A percentile compares a stretch with the other conserved stretches of the same genome.
Conservation (phyloP, 1,140 invertebrate genomes). For the Zaprionus gabonicus region DNA sequence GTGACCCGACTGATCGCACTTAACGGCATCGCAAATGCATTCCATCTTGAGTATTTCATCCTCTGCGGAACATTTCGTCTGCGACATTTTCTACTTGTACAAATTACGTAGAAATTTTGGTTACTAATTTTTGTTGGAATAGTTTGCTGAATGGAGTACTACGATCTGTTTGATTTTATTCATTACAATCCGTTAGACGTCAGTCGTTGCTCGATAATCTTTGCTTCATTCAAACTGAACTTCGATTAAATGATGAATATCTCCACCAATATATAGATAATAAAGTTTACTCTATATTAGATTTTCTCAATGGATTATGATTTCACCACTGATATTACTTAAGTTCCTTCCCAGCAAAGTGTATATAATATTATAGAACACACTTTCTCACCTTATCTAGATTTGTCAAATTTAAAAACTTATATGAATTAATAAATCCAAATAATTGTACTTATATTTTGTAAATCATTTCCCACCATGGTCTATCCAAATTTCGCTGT, state of each 20-base stretch:
- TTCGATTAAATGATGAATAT: no score
- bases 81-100: slow-evolving; percentile 46
- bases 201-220: neutral
- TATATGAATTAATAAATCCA: neutral
- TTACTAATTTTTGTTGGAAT: neutral
- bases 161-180: neutral
- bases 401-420: slow-evolving; percentile 27
- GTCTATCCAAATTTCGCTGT: slow-evolving; percentile 39
- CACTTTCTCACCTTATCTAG: neutral
- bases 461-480: slow-evolving; percentile 29
- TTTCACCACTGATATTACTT: no score
- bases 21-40: slow-evolving; percentile 55
- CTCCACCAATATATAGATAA: no score
- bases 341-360: neutral
- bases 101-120: neutral
- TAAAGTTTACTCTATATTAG: no score
- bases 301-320: no score
- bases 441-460: neutral
- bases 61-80: slow-evolving; percentile 34
- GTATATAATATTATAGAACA: neutral
- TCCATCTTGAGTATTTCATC: slow-evolving; percentile 57
- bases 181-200: neutral
- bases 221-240: neutral
- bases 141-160: neutral
- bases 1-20: slow-evolving; percentile 69